A percentile compares a stretch with the other conserved stretches of the same genome.
These are phyloP conservation scores for Tragelaphus eurycerus DNA, from an alignment of 2,797 vertebrate genomes.

Conservation along the genomic window DNA sequence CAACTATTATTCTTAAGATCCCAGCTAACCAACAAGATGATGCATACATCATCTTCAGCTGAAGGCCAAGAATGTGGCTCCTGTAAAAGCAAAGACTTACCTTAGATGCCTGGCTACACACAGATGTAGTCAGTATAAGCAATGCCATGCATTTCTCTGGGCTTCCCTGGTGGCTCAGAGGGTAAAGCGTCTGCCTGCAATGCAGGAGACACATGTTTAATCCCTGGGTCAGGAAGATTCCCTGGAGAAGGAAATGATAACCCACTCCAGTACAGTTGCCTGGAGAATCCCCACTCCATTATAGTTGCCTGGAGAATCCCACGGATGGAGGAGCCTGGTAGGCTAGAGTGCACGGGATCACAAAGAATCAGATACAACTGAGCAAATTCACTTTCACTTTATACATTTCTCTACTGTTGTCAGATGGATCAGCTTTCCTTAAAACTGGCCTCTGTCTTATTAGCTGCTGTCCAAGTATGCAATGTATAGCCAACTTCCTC, in stretches of 20 bases:
- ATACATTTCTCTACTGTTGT: background rate
- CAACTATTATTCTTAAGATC: rapidly evolving
- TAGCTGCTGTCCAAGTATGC: too few relatives aligned
- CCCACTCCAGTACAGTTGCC: background rate
- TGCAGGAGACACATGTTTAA: background rate
- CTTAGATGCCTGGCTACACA: background rate
- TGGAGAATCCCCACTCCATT: background rate
- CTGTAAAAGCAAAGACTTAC: background rate
- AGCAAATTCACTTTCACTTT: background rate
- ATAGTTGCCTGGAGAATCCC: background rate
- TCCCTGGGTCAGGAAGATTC: background rate
- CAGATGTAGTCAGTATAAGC: background rate
- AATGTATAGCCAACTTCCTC: background rate
- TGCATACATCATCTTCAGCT: background rate
- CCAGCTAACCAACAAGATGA: rapidly evolving
- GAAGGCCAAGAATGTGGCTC: background rate
- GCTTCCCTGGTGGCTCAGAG: background rate
- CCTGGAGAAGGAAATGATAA: background rate
- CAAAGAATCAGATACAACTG: background rate
- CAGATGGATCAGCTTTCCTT: background rate
- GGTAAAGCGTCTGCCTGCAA: background rate
- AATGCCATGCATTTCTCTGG: background rate
- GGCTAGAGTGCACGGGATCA: background rate
- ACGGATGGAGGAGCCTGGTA: background rate
- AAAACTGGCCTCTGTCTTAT: background rate